Base-by-base conservation (phyloP, 2,113 vertebrate species). In the Cricetomys ansorgei region DNA sequence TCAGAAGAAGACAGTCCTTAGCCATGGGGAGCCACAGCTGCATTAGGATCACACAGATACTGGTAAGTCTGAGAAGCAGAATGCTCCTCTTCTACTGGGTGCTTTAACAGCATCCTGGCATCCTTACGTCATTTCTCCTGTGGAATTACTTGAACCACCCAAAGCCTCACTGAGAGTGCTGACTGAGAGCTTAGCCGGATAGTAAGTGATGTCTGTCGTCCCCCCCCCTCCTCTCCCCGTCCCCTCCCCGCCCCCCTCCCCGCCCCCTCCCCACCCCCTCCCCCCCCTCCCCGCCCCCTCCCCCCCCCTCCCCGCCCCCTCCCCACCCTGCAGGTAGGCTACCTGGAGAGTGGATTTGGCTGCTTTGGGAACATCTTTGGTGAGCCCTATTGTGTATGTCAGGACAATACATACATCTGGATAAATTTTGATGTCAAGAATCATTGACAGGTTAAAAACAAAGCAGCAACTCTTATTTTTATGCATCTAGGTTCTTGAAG, bases 391-490 rank as follows among this genome's bases (percentile, higher is more conserved):
- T 53, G 27, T 72, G 64, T 76, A 10, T 5, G 31, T 43, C 11
- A 5, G 85, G 40, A 37, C 8, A 55, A 5, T 16, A 43, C 0
- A 4, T 65, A 48, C 9, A 88, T 59, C n/a, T 94, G 85, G 27
- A 77, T 34, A 17, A 37, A 23, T 88, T 86, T 85, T 88, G 45
- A 93, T 92, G 57, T 85, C 94, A 90, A 77, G 40, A 95, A 59
- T 88, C 48, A 31, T 40, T 57, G 70, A 45, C 65, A 65, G 34
- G 65, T 97, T 93, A 64, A 92, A 85, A 72, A 27, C 64, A 45
- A 73, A 57, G 19, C 53, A 27, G 40, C 25, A 8, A 43, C 55
- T 59, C n/a, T 81, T 55, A 40, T 89, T 87, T 73, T 40, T 65
- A 29, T 31, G 25, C n/a, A 57, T 40, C 45, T 80, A 48, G 37